Evolutionary conservation across 2,888 invertebrate species (phyloP).

Genomic region (Operophtera brumata): DNA sequence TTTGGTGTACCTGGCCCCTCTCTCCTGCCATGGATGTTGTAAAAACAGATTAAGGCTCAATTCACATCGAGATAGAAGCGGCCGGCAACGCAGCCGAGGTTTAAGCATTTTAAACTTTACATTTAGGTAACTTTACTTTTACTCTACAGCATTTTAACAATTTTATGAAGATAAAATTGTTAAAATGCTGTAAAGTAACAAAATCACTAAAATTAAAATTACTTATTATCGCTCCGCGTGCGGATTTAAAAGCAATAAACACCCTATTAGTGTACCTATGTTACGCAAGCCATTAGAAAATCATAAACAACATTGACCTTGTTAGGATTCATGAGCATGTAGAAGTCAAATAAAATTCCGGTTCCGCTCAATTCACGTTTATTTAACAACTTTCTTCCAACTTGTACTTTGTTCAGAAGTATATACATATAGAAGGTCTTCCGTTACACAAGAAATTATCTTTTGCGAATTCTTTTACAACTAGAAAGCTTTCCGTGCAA

Average conservation of each 20-base stretch:
- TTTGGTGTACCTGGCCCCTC: too few relatives aligned
- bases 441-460: constrained; percentile 20
- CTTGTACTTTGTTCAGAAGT: constrained; percentile 44
- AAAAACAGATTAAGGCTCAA: too few relatives aligned
- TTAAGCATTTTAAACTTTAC: too few relatives aligned
- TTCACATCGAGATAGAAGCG: too few relatives aligned
- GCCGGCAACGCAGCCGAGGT: too few relatives aligned
- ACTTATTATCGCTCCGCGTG: too few relatives aligned
- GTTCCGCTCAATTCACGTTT: constrained; percentile 57
- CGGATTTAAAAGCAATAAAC: constrained; percentile 1
- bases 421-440: constrained; percentile 30
- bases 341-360: constrained; percentile 63
- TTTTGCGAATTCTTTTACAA: constrained; percentile 11
- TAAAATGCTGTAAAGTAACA: too few relatives aligned
- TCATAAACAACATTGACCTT: constrained; percentile 54
- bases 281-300: constrained; percentile 39
- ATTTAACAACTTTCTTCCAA: constrained; percentile 69
- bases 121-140: too few relatives aligned
- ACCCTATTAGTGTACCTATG: constrained; percentile 1
- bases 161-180: too few relatives aligned
- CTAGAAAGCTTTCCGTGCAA: constrained; percentile 14
- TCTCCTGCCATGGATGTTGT: too few relatives aligned
- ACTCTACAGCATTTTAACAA: too few relatives aligned
- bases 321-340: constrained; percentile 45
- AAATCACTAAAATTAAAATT: too few relatives aligned